These are phyloP conservation scores for Drosophila peninsularis DNA, from an alignment of 2,888 invertebrate species.

Conservation along the genomic window DNA sequence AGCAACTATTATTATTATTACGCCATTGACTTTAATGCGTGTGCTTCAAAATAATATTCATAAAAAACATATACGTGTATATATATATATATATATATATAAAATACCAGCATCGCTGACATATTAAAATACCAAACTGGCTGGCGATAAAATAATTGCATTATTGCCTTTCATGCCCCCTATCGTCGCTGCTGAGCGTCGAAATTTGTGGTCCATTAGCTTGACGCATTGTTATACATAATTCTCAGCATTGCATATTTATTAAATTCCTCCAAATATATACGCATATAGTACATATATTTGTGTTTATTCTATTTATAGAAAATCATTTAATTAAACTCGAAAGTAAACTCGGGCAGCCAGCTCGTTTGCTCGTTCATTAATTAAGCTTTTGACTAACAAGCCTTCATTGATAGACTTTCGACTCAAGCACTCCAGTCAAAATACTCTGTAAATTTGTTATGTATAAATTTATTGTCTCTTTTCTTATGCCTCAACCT, in stretches of 20 bases:
- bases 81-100: neutral
- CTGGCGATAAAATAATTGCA: constrained; percentile 65
- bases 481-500: too few relatives aligned
- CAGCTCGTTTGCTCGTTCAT: constrained; percentile 43
- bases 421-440: neutral
- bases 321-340: constrained; percentile 25
- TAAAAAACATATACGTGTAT: constrained; percentile 5
- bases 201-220: constrained; percentile 59
- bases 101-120: constrained; percentile 10
- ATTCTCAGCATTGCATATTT: constrained; percentile 33
- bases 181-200: constrained; percentile 24
- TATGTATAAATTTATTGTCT: neutral
- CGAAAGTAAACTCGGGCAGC: constrained; percentile 11
- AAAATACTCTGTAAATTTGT: constrained; percentile 20
- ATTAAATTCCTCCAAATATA: constrained; percentile 26
- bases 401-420: constrained; percentile 16
- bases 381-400: constrained; percentile 58
- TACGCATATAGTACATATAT: neutral
- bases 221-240: constrained; percentile 38
- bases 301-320: neutral
- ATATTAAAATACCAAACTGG: constrained; percentile 39
- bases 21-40: constrained; percentile 33
- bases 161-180: constrained; percentile 50
- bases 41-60: constrained; percentile 25
- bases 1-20: constrained; percentile 63